Evolutionary conservation across 1,140 invertebrate genomes (phyloP).

Genomic region (Macrobrachium rosenbergii): DNA sequence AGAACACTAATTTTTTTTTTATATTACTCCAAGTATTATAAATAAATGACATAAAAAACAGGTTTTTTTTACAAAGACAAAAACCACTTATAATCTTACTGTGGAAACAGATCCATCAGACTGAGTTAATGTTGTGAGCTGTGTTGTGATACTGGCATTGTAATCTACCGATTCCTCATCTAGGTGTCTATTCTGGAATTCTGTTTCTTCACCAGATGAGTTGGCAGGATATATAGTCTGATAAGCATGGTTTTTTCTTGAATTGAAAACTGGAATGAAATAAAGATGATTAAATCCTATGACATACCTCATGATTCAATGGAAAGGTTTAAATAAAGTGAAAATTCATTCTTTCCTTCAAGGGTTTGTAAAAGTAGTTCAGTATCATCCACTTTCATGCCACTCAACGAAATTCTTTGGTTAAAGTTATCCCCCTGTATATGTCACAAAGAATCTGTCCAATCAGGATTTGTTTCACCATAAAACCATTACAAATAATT

Average conservation of each 20-base stretch:
- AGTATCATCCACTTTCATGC: too few species aligned
- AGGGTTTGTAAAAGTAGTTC: too few species aligned
- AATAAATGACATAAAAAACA: too few species aligned
- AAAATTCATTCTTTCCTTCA: too few species aligned
- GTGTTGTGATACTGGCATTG: slow-evolving; percentile 33
- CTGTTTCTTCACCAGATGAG: background rate
- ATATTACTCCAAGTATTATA: too few species aligned
- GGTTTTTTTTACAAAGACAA: too few species aligned
- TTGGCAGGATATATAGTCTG: slow-evolving; percentile 34
- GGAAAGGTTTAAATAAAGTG: background rate
- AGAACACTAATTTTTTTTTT: background rate
- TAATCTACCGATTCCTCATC: background rate
- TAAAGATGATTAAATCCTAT: background rate
- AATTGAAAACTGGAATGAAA: slow-evolving; percentile 49
- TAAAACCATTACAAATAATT: too few species aligned
- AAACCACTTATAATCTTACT: background rate
- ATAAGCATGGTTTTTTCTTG: slow-evolving; percentile 47
- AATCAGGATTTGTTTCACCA: too few species aligned
- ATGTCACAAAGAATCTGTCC: too few species aligned
- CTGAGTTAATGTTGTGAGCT: slow-evolving; percentile 40
- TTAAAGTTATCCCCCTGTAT: too few species aligned
- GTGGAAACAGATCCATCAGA: slow-evolving; percentile 41
- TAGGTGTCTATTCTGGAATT: background rate
- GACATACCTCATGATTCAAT: too few species aligned
- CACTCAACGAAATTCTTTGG: too few species aligned